Evolutionary conservation across 2,888 invertebrate genomes (phyloP).

Genomic region (Panzeria rudis): DNA sequence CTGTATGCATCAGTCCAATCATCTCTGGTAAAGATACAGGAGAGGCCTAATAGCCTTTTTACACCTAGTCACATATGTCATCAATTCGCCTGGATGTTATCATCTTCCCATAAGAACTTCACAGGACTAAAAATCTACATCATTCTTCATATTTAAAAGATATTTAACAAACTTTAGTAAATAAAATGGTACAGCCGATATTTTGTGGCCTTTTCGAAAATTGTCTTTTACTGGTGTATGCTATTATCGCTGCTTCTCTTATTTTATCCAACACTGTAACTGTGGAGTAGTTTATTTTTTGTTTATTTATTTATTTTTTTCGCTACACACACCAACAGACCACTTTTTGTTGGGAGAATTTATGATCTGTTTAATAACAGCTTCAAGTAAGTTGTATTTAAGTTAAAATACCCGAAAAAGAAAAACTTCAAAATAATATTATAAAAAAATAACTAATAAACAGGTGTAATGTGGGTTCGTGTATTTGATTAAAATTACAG

Average conservation of each 20-base stretch:
- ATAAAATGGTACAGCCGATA: too few relatives aligned
- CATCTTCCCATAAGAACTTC: too few relatives aligned
- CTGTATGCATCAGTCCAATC: too few relatives aligned
- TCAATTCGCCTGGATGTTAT: too few relatives aligned
- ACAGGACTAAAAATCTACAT: too few relatives aligned
- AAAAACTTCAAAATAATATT: background rate
- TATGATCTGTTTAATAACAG: conserved; percentile 9
- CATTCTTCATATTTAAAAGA: too few relatives aligned
- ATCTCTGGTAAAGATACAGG: too few relatives aligned
- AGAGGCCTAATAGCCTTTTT: too few relatives aligned
- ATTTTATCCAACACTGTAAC: background rate
- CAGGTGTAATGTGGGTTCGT: conserved; percentile 40
- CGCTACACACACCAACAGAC: background rate
- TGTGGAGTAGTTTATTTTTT: background rate
- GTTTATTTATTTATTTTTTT: background rate
- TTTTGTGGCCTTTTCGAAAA: too few relatives aligned
- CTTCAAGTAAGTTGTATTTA: conserved; percentile 1
- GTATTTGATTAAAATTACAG: conserved; percentile 43
- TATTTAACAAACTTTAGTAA: too few relatives aligned
- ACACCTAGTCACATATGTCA: too few relatives aligned
- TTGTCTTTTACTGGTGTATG: too few relatives aligned
- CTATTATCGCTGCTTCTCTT: background rate
- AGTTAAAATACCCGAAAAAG: background rate
- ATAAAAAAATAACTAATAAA: conserved; percentile 4
- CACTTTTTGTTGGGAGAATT: background rate